A percentile compares a stretch with the other conserved stretches of the same genome.
Evolutionary conservation across 2,113 vertebrate species (phyloP).

Genomic region (Calonectris borealis): DNA sequence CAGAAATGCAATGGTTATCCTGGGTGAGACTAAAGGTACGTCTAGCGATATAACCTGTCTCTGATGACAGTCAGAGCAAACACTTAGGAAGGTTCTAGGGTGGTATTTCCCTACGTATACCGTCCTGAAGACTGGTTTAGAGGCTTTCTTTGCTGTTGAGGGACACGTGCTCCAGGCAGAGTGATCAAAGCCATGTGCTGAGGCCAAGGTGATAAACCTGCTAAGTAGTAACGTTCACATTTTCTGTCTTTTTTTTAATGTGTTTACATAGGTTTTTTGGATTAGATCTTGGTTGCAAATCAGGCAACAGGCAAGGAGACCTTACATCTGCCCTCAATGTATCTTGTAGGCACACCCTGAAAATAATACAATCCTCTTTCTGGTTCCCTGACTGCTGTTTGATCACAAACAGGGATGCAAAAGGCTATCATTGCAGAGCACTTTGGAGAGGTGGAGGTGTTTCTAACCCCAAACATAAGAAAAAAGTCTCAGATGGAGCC

Average conservation of each 20-base stretch:
- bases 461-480: not conserved
- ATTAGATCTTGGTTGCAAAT: not conserved
- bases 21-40: not conserved
- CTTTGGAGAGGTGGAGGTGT: not conserved
- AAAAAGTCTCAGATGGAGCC: not conserved
- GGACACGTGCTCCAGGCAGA: not conserved
- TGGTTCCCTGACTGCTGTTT: not conserved
- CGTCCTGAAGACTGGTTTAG: not conserved
- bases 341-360: not conserved
- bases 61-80: not conserved
- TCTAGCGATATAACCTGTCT: not conserved
- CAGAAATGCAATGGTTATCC: not conserved
- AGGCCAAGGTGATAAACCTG: not conserved
- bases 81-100: not conserved
- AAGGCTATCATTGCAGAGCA: not conserved
- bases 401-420: not conserved
- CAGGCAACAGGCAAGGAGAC: not conserved
- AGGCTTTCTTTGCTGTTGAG: not conserved
- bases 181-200: not conserved
- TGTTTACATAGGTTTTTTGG: not conserved
- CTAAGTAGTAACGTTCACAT: not conserved
- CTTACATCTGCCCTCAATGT: not conserved
- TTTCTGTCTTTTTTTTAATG: not conserved
- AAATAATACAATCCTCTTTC: not conserved
- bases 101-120: not conserved